These are phyloP conservation scores for Andrena hattorfiana DNA, from an alignment of 2,888 invertebrate species.

Conservation along the genomic window DNA sequence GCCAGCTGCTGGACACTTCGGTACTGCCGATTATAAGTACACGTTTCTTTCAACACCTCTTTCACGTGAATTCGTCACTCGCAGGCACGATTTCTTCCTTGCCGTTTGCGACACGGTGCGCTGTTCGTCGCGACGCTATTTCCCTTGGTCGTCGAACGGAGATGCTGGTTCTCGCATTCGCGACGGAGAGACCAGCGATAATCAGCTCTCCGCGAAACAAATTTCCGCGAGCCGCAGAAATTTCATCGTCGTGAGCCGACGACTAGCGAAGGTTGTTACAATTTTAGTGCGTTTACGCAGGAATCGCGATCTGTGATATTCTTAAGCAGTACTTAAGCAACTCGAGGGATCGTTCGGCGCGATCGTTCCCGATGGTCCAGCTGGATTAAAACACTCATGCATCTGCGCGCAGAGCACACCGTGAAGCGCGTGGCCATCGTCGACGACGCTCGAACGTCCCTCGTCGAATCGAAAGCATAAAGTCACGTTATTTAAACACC, in stretches of 20 bases:
- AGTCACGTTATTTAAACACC: conserved; percentile 74
- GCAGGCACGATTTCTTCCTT: conserved; percentile 3
- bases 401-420: background rate
- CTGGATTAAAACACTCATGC: background rate
- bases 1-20: background rate
- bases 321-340: conserved; percentile 79
- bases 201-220: conserved; percentile 29
- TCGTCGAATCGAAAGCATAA: conserved; percentile 75
- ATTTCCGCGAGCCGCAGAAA: conserved; percentile 37
- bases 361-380: background rate
- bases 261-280: conserved; percentile 67
- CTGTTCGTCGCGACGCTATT: conserved; percentile 29
- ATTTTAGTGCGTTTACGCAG: conserved; percentile 72
- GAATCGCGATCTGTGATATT: conserved; percentile 82
- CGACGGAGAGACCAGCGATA: background rate
- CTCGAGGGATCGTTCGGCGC: conserved; percentile 38
- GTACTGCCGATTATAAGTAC: background rate
- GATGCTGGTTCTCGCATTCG: conserved; percentile 8
- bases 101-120: conserved; percentile 8
- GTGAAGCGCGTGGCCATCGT: background rate
- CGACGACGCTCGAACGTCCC: conserved; percentile 44
- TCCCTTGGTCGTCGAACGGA: conserved; percentile 32
- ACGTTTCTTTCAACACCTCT: conserved; percentile 9
- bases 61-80: conserved; percentile 9
- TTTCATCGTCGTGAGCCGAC: conserved; percentile 58